Percentiles rank a stretch among this genome's conserved stretches.
These are phyloP conservation scores for Pardalotus punctatus DNA, from an alignment of 2,113 vertebrate species.

Conservation along the genomic window DNA sequence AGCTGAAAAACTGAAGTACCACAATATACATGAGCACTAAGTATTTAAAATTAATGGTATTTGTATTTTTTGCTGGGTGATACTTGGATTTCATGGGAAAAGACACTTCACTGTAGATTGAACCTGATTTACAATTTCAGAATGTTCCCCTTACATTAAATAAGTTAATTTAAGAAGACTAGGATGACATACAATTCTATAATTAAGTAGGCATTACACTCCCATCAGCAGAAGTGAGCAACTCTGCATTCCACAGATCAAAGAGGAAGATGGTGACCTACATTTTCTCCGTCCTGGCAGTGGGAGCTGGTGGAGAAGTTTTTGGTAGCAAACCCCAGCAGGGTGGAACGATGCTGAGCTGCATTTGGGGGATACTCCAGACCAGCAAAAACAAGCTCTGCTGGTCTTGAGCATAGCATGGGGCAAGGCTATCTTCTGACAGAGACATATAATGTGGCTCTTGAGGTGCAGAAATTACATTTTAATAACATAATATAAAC, in stretches of 20 bases:
- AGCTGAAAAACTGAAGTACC: background rate
- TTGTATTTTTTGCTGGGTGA: background rate
- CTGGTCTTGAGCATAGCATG: background rate
- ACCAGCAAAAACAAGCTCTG: background rate
- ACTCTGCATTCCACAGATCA: background rate
- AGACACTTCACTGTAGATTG: background rate
- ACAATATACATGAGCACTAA: background rate
- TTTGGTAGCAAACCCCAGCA: background rate
- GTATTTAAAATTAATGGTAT: background rate
- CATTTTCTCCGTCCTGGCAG: background rate
- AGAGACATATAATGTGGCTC: background rate
- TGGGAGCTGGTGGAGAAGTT: background rate
- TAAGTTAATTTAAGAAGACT: background rate
- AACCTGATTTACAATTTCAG: background rate
- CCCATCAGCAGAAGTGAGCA: background rate
- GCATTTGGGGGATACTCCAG: background rate
- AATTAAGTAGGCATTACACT: background rate
- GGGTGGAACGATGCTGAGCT: background rate
- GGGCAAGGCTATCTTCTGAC: background rate
- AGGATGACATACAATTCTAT: background rate
- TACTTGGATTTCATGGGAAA: background rate
- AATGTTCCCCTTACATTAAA: background rate
- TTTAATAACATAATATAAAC: background rate
- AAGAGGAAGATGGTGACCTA: background rate
- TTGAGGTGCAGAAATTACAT: background rate